A percentile compares a stretch with the other conserved stretches of the same genome.
These are phyloP conservation scores for Bos indicus DNA, from an alignment of 2,113 vertebrate species.

Conservation along the genomic window DNA sequence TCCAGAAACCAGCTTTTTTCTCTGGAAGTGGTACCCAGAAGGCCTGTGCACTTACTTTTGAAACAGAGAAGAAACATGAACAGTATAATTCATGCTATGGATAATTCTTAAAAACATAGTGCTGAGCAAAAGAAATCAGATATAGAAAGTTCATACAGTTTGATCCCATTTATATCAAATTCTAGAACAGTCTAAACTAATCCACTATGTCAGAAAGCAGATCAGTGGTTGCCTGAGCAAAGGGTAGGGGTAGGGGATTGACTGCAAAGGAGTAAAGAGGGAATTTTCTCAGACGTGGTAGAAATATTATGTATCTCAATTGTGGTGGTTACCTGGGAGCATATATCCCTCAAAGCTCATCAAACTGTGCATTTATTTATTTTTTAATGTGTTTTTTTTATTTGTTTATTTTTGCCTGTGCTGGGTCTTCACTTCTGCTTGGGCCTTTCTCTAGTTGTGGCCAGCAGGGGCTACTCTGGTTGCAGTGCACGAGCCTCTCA, in stretches of 20 bases:
- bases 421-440: neutral
- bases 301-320: neutral
- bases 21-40: neutral
- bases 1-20: neutral
- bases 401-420: neutral
- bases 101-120: neutral
- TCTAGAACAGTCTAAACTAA: neutral
- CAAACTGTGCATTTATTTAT: neutral
- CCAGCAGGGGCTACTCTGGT: neutral
- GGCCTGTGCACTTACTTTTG: neutral
- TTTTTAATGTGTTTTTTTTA: neutral
- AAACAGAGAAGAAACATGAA: neutral
- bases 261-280: neutral
- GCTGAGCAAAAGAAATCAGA: neutral
- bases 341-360: slow-evolving; percentile 1
- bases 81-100: neutral
- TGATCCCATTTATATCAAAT: neutral
- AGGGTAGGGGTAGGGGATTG: neutral
- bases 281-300: neutral
- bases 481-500: neutral
- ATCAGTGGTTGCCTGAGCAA: neutral
- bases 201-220: neutral
- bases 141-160: neutral
- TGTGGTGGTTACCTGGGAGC: neutral
- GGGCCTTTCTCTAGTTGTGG: neutral